Conservation (phyloP, 2,113 vertebrate species). For the Cisticola juncidis region DNA sequence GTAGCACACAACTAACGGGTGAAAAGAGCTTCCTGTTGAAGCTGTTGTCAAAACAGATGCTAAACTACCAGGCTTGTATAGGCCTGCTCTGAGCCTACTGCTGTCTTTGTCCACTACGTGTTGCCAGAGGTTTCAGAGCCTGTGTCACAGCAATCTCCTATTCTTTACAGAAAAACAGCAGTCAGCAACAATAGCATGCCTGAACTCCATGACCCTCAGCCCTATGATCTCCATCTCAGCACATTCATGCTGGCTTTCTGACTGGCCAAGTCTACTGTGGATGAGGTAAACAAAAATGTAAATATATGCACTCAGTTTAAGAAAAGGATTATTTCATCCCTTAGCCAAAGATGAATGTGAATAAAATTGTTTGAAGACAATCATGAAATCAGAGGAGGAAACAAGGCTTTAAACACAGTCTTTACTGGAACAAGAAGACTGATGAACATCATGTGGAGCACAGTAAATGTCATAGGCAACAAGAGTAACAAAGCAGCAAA, state of each 20-base stretch:
- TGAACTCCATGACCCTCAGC: not conserved
- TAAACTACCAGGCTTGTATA: not conserved
- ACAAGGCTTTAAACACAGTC: not conserved
- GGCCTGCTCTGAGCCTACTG: not conserved
- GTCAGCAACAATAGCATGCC: not conserved
- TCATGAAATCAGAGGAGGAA: not conserved
- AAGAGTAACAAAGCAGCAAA: not conserved
- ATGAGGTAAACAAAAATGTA: slow-evolving; percentile 27
- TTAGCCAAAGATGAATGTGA: not conserved
- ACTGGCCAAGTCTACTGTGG: not conserved
- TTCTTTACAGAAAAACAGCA: not conserved
- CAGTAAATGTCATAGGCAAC: not conserved
- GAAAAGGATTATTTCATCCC: not conserved
- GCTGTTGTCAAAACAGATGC: not conserved
- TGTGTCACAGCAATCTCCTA: not conserved
- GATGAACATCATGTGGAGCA: not conserved
- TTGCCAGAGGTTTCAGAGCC: slow-evolving; percentile 35
- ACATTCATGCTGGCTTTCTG: not conserved
- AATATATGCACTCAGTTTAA: not conserved
- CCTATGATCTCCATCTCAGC: slow-evolving; percentile 17
- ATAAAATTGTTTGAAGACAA: not conserved
- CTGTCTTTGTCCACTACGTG: not conserved
- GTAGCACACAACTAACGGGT: not conserved
- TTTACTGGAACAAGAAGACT: not conserved
- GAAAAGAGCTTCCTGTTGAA: not conserved